These are phyloP conservation scores for Molossus alvarezi DNA, from an alignment of 2,797 vertebrate genomes.

Conservation along the genomic window DNA sequence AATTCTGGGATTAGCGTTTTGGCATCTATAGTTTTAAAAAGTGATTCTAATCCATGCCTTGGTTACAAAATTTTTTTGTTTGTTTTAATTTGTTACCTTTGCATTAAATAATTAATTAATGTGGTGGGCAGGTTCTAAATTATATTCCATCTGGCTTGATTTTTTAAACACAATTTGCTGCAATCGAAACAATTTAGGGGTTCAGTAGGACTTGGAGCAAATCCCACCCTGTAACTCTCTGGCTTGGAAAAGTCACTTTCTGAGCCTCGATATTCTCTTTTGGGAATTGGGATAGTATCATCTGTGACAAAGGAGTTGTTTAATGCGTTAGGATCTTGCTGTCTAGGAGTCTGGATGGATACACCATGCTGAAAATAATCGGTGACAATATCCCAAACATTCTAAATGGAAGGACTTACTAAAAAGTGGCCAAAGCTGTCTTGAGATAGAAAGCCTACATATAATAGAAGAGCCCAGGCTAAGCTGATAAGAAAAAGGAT, in stretches of 20 bases:
- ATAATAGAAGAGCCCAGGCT: neutral
- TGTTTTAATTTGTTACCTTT: constrained; percentile 4
- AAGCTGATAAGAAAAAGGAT: neutral
- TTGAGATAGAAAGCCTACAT: neutral
- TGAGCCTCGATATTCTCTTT: neutral
- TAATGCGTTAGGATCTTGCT: neutral
- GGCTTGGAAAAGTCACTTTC: neutral
- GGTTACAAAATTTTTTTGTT: neutral
- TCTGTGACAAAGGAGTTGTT: neutral
- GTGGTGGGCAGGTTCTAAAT: neutral
- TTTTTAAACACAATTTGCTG: neutral
- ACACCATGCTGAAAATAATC: neutral
- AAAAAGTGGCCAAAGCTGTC: neutral
- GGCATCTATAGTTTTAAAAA: neutral
- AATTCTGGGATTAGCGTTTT: neutral
- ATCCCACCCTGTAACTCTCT: neutral
- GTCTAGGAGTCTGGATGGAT: neutral
- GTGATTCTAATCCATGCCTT: neutral
- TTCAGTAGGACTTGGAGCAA: neutral
- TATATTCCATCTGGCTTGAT: neutral
- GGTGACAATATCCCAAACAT: neutral
- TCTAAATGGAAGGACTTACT: neutral
- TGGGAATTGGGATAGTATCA: neutral
- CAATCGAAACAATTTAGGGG: neutral
- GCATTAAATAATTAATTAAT: neutral